These are phyloP conservation scores for Chelonia mydas DNA, from an alignment of 2,797 vertebrate species.

Conservation along the genomic window DNA sequence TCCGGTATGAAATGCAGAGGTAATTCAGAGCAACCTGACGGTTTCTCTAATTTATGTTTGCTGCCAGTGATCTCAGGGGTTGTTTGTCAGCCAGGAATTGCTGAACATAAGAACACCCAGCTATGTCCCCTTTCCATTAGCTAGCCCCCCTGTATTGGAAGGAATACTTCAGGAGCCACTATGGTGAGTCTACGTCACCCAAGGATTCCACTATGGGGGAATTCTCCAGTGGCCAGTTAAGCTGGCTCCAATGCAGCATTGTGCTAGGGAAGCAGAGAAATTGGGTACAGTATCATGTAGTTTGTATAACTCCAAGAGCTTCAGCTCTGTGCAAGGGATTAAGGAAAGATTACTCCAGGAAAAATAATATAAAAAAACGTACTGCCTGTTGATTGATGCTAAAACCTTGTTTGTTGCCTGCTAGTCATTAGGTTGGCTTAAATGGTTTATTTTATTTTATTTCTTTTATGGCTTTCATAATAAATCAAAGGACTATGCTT, in stretches of 20 bases:
- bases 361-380: background rate
- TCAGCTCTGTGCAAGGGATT: background rate
- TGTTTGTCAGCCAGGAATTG: background rate
- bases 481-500: background rate
- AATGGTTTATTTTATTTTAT: background rate
- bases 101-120: background rate
- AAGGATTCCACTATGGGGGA: background rate
- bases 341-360: background rate
- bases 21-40: background rate
- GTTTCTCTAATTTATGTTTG: background rate
- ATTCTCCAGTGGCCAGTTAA: background rate
- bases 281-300: background rate
- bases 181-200: fast-evolving
- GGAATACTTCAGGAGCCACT: background rate
- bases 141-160: background rate
- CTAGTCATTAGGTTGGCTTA: background rate
- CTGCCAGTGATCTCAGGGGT: background rate
- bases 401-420: background rate
- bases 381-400: background rate
- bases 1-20: no score
- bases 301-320: background rate
- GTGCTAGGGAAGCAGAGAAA: background rate
- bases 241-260: background rate
- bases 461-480: background rate
- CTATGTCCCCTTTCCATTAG: background rate